Conservation (phyloP, 2,888 invertebrate genomes). For the Aspidiotus rigidus region DNA sequence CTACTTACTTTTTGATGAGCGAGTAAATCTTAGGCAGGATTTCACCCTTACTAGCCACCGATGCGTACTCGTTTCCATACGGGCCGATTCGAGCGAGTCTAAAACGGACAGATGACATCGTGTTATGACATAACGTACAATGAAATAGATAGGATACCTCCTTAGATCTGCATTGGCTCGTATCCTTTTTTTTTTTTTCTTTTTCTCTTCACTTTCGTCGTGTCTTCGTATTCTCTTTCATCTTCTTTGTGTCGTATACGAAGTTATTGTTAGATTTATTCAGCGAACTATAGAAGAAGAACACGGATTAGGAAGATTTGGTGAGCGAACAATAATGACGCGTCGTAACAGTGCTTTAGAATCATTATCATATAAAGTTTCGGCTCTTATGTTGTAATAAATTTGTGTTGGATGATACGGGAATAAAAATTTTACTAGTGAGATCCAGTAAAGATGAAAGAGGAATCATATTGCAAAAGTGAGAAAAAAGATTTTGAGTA, state of each 20-base stretch:
- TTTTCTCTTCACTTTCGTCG: background rate
- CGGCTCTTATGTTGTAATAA: too few species aligned
- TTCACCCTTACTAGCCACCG: background rate
- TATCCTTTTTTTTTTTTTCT: background rate
- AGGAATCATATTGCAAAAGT: too few species aligned
- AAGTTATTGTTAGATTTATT: background rate
- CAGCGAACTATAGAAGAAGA: background rate
- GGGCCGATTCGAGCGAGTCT: slow-evolving; percentile 19
- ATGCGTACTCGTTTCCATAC: background rate
- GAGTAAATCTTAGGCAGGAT: background rate
- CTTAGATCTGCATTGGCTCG: background rate
- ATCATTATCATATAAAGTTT: too few species aligned
- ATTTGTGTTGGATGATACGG: too few species aligned
- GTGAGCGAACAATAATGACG: too few species aligned
- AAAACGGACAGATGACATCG: slow-evolving; percentile 30
- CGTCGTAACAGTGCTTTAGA: too few species aligned
- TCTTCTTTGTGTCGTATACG: background rate
- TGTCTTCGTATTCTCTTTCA: background rate
- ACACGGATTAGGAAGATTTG: too few species aligned
- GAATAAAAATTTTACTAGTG: too few species aligned
- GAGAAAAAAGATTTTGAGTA: too few species aligned
- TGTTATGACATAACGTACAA: slow-evolving; percentile 32
- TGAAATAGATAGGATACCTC: slow-evolving; percentile 27
- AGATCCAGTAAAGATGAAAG: too few species aligned
- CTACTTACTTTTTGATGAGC: too few species aligned